Conservation (phyloP, 2,113 vertebrate species). For the Egretta garzetta region DNA sequence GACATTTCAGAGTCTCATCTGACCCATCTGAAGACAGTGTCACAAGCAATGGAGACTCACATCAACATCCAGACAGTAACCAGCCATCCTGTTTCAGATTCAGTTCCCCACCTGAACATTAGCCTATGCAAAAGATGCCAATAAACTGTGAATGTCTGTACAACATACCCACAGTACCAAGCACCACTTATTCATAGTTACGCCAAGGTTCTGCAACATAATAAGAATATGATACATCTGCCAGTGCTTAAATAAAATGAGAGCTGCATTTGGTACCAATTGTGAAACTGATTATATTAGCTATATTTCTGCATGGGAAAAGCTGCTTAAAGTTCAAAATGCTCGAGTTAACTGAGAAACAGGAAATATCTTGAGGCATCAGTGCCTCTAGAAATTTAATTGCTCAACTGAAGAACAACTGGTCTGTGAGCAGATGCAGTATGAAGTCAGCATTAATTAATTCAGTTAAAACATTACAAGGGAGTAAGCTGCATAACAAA, state of each 20-base stretch:
- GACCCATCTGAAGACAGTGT: not conserved
- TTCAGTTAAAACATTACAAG: constrained; percentile 28
- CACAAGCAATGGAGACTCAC: not conserved
- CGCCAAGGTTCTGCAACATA: not conserved
- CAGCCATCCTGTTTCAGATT: not conserved
- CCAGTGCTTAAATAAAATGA: constrained; percentile 14
- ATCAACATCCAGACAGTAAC: not conserved
- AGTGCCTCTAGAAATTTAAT: constrained; percentile 60
- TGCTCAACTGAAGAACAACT: constrained; percentile 48
- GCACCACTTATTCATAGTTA: not conserved
- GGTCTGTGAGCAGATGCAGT: constrained; percentile 52
- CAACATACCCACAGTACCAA: not conserved
- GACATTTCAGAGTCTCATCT: not conserved
- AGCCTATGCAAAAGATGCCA: not conserved
- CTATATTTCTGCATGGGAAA: constrained; percentile 30
- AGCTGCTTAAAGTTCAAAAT: constrained; percentile 43
- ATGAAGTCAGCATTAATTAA: constrained; percentile 67
- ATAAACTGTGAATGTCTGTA: not conserved
- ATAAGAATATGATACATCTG: constrained; percentile 39
- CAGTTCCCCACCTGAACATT: not conserved
- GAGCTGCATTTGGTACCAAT: constrained; percentile 17
- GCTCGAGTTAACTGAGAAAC: constrained; percentile 25
- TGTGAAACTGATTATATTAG: constrained; percentile 49
- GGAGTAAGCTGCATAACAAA: not conserved
- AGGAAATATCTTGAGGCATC: constrained; percentile 56